Evolutionary conservation across 2,888 invertebrate species (phyloP).

Genomic region (Nipponacmea schrenckii): DNA sequence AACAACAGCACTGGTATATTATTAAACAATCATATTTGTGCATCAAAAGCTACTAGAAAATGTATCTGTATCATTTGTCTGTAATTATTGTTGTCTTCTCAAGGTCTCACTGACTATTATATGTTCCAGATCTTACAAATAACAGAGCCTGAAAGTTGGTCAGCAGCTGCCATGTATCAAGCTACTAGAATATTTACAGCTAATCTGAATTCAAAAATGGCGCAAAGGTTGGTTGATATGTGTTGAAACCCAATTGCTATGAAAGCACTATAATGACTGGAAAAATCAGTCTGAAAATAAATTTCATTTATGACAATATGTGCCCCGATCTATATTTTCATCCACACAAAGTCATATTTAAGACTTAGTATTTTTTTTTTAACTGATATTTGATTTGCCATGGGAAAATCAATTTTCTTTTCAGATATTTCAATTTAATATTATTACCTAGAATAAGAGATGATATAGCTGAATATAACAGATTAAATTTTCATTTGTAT

Average conservation of each 20-base stretch:
- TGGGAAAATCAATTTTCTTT: too few species aligned
- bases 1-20: too few species aligned
- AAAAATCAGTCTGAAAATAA: neutral
- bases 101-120: too few species aligned
- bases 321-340: too few species aligned
- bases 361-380: too few species aligned
- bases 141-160: slow-evolving; percentile 92
- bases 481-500: slow-evolving; percentile 95
- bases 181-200: slow-evolving; percentile 97
- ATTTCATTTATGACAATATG: too few species aligned
- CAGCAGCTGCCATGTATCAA: slow-evolving; percentile 97
- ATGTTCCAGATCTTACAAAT: slow-evolving; percentile 67
- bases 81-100: too few species aligned
- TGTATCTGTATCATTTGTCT: too few species aligned
- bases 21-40: too few species aligned
- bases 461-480: slow-evolving; percentile 93
- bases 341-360: too few species aligned
- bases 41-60: too few species aligned
- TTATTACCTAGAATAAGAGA: slow-evolving; percentile 89
- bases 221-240: slow-evolving; percentile 76
- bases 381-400: too few species aligned
- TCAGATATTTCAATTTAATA: slow-evolving; percentile 65
- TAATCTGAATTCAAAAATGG: slow-evolving; percentile 94
- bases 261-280: neutral
- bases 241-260: neutral